Evolutionary conservation across 2,888 invertebrate species (phyloP).

Genomic region (Athrips mouffetella): DNA sequence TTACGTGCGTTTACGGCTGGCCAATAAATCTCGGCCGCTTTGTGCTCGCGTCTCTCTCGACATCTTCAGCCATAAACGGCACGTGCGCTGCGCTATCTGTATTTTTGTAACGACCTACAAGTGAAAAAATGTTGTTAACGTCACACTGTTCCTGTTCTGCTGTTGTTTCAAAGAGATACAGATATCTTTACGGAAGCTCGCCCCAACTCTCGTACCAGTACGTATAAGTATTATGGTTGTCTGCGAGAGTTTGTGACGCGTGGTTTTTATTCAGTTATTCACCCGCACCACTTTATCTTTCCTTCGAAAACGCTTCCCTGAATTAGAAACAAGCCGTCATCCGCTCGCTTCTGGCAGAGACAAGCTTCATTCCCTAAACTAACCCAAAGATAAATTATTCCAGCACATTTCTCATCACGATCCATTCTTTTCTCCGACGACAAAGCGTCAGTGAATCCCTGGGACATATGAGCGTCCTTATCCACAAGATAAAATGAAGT

Average conservation of each 20-base stretch:
- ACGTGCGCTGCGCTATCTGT: conserved; percentile 61
- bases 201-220: background rate
- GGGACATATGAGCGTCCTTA: conserved; percentile 62
- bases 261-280: conserved; percentile 64
- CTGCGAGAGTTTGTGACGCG: conserved; percentile 44
- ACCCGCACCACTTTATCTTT: conserved; percentile 52
- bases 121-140: conserved; percentile 56
- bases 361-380: conserved; percentile 60
- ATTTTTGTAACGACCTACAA: conserved; percentile 58
- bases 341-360: conserved; percentile 49
- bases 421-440: conserved; percentile 62
- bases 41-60: conserved; percentile 53
- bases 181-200: conserved; percentile 36
- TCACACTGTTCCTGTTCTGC: conserved; percentile 43
- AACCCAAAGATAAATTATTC: conserved; percentile 71
- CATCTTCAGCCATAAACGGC: conserved; percentile 64
- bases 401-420: conserved; percentile 67
- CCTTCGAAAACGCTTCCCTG: conserved; percentile 56
- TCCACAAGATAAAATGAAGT: conserved; percentile 63
- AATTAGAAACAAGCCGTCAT: conserved; percentile 65
- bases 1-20: conserved; percentile 53
- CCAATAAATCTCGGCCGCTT: conserved; percentile 65
- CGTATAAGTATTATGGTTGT: conserved; percentile 35
- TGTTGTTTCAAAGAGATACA: conserved; percentile 35
- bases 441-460: conserved; percentile 64